phyloP scores from a whole-genome alignment of 2,797 vertebrate genomes.

The Tympanoctomys barrerae region DNA sequence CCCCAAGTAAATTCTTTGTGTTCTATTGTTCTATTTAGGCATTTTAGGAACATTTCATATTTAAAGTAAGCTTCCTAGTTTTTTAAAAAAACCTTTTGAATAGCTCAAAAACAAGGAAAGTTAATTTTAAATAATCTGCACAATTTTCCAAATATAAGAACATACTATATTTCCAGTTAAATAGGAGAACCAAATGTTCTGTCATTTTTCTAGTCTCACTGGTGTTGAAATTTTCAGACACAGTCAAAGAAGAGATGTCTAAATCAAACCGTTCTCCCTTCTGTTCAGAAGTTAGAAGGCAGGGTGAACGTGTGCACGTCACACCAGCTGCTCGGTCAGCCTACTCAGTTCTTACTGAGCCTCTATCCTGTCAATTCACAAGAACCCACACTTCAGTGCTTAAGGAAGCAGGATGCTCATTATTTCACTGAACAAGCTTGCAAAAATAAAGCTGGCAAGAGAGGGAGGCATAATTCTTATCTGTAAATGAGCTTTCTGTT shows the following conservation, averaged over 20 bases:
- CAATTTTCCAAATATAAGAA: constrained; percentile 76
- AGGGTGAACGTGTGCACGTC: constrained; percentile 80
- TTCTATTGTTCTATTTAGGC: constrained; percentile 51
- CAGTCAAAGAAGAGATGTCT: constrained; percentile 78
- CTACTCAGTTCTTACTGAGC: constrained; percentile 82
- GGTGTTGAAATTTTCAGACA: constrained; percentile 78
- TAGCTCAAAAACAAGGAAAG: constrained; percentile 67
- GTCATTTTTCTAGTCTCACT: constrained; percentile 74
- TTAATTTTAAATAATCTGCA: constrained; percentile 72
- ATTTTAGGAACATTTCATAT: constrained; percentile 45
- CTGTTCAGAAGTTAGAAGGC: constrained; percentile 79
- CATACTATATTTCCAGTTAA: constrained; percentile 75
- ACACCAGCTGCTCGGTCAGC: constrained; percentile 80
- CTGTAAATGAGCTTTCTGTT: constrained; percentile 72
- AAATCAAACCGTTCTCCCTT: constrained; percentile 81
- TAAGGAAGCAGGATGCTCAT: constrained; percentile 82
- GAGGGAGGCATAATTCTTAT: constrained; percentile 57
- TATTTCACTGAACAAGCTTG: constrained; percentile 72
- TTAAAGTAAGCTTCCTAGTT: constrained; percentile 45
- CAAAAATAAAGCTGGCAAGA: constrained; percentile 77
- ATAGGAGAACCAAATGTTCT: constrained; percentile 81
- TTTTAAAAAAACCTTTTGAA: background rate
- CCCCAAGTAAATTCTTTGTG: constrained; percentile 36
- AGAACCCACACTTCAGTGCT: constrained; percentile 79
- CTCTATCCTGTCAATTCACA: constrained; percentile 80